Percentiles rank a stretch among this genome's conserved stretches.
phyloP scores from a whole-genome alignment of 2,797 vertebrate species.

The Ambastaia sidthimunki region DNA sequence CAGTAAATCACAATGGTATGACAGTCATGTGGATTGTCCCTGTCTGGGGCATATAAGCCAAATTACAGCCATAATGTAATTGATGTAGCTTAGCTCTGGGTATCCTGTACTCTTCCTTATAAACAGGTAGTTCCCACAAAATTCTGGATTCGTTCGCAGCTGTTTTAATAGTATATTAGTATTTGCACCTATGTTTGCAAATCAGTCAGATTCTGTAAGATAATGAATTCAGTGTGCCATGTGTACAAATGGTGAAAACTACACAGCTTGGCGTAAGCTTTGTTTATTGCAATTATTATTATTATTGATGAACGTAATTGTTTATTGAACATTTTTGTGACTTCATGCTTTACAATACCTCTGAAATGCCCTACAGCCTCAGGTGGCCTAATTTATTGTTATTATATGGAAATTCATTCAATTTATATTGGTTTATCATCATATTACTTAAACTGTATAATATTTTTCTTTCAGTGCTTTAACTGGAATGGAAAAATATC shows the following conservation, averaged over 20 bases:
- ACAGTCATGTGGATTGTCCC: conserved; percentile 60
- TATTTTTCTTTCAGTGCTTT: too few species aligned
- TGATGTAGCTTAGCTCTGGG: neutral
- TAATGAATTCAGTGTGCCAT: neutral
- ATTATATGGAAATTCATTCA: too few species aligned
- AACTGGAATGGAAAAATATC: conserved; percentile 11
- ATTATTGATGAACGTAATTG: too few species aligned
- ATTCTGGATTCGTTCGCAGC: neutral
- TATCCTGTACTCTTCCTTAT: neutral
- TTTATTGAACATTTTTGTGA: neutral
- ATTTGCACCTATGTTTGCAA: neutral
- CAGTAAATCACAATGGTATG: conserved; percentile 65
- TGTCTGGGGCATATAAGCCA: conserved; percentile 13
- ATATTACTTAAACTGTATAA: neutral
- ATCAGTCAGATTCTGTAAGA: neutral
- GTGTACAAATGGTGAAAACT: neutral
- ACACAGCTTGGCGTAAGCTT: neutral
- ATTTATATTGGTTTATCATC: neutral
- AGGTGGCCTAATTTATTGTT: too few species aligned
- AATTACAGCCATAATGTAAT: neutral
- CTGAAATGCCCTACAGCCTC: neutral
- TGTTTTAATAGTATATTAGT: neutral
- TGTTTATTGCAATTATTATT: neutral
- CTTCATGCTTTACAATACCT: neutral
- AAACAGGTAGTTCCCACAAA: neutral